phyloP scores from a whole-genome alignment of 2,888 invertebrate species.

The Brachycybe producta region DNA sequence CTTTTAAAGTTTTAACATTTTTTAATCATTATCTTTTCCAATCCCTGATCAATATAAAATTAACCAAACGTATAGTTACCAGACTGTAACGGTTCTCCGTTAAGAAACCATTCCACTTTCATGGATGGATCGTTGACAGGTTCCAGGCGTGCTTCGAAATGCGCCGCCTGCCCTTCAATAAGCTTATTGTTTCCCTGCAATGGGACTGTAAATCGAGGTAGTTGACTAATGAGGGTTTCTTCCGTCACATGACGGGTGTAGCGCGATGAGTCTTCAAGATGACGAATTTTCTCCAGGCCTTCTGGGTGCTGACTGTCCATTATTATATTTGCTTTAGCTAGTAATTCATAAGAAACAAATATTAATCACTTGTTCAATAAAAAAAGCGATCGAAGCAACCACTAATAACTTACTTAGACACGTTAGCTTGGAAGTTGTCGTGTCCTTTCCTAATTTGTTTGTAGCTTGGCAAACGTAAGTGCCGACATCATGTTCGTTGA shows the following conservation, averaged over 20 bases:
- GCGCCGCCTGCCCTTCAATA: conserved; percentile 82
- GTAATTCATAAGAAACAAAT: neutral
- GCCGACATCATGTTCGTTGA: conserved; percentile 79
- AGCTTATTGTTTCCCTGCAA: conserved; percentile 86
- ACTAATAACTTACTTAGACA: conserved; percentile 55
- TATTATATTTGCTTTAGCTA: conserved; percentile 35
- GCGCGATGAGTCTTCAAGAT: conserved; percentile 59
- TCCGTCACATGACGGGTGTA: conserved; percentile 55
- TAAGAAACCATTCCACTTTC: conserved; percentile 86
- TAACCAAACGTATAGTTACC: conserved; percentile 23
- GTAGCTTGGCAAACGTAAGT: conserved; percentile 76
- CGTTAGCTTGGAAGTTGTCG: conserved; percentile 64
- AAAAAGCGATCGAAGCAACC: too few relatives aligned
- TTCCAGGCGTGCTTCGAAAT: conserved; percentile 87
- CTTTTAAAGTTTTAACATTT: too few relatives aligned
- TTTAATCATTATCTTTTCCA: too few relatives aligned
- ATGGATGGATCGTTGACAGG: conserved; percentile 88
- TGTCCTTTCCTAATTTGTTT: conserved; percentile 73
- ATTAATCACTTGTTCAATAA: too few relatives aligned
- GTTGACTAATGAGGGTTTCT: conserved; percentile 52
- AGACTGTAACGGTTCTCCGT: conserved; percentile 64
- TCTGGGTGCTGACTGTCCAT: conserved; percentile 85
- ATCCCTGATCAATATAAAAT: too few relatives aligned
- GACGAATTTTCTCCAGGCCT: conserved; percentile 79
- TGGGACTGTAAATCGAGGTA: conserved; percentile 71